These are phyloP conservation scores for Crambe crambe DNA, from an alignment of 37 sponge, comb jelly and placozoan species.

Conservation along the genomic window DNA sequence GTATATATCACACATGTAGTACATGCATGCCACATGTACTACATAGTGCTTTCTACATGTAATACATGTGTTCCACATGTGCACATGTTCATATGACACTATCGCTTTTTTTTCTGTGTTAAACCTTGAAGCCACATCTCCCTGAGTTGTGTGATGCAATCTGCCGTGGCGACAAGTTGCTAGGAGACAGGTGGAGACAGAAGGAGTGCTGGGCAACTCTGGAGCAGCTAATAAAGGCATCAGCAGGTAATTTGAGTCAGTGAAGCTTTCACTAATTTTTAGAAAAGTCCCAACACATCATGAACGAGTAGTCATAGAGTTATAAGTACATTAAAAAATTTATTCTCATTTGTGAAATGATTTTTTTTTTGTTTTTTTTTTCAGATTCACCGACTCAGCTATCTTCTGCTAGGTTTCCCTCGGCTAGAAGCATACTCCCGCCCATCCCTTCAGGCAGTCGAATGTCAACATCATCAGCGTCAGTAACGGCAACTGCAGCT, in stretches of 20 bases:
- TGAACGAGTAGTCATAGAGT: too few species aligned
- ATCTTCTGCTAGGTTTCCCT: not conserved
- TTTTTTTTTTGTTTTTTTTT: not conserved
- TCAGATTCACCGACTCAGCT: not conserved
- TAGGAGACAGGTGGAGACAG: slow-evolving; percentile 56
- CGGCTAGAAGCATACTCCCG: not conserved
- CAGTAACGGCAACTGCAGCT: slow-evolving; percentile 4
- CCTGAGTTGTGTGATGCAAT: slow-evolving; percentile 64
- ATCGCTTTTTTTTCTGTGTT: not conserved
- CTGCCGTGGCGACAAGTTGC: slow-evolving; percentile 1
- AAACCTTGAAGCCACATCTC: slow-evolving; percentile 41
- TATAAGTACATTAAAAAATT: too few species aligned
- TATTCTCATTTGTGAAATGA: too few species aligned
- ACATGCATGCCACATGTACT: not conserved
- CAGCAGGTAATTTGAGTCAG: not conserved
- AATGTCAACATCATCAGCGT: not conserved
- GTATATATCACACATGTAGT: not conserved
- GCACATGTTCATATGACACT: not conserved
- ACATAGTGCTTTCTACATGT: not conserved
- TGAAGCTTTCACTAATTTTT: too few species aligned
- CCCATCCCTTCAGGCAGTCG: too few species aligned
- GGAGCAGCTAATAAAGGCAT: slow-evolving; percentile 57
- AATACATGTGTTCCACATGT: not conserved
- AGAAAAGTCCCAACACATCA: too few species aligned
- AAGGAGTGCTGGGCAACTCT: slow-evolving; percentile 67